Conservation (phyloP, 2,113 vertebrate species). For the Marmota flaviventris region DNA sequence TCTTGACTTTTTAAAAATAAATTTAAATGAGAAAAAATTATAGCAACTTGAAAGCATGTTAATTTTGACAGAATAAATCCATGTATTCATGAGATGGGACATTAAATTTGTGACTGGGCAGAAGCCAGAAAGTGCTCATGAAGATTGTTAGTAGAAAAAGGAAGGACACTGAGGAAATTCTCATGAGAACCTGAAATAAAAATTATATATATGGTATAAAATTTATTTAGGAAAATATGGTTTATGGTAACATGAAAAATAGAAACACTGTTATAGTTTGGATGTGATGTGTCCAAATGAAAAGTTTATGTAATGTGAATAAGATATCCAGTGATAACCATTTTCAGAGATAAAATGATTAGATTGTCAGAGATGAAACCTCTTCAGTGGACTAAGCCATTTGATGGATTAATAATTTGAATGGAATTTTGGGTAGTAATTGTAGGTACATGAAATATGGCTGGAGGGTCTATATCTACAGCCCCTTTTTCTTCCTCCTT, state of each 20-base stretch:
- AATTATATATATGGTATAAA: not conserved
- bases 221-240: not conserved
- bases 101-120: not conserved
- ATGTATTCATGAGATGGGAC: not conserved
- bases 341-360: too few species aligned
- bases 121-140: not conserved
- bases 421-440: too few species aligned
- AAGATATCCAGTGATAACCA: too few species aligned
- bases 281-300: not conserved
- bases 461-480: too few species aligned
- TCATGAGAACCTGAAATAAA: not conserved
- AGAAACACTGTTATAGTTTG: too few species aligned
- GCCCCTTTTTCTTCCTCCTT: too few species aligned
- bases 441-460: too few species aligned
- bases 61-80: slow-evolving; percentile 4
- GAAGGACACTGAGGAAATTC: not conserved
- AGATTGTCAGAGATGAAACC: too few species aligned
- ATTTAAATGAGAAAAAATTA: not conserved
- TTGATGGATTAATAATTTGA: too few species aligned
- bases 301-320: too few species aligned
- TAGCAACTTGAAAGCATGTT: not conserved
- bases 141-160: not conserved
- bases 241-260: not conserved
- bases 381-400: too few species aligned
- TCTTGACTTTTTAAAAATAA: slow-evolving; percentile 5